Conservation (phyloP, 1,140 invertebrate genomes). For the Lerema accius region DNA sequence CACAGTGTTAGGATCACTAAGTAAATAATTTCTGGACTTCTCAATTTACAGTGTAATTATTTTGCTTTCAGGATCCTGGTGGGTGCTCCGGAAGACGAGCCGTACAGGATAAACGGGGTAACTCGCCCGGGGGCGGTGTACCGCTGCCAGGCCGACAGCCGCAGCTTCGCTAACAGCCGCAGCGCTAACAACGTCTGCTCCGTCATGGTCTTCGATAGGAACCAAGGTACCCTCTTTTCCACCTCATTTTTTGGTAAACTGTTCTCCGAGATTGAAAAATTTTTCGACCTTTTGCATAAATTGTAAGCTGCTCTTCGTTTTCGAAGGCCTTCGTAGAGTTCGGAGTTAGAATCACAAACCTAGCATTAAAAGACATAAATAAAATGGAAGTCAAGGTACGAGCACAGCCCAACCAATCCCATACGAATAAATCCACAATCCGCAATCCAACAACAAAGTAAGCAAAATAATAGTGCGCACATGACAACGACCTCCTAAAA, state of each 20-base stretch:
- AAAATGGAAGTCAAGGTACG: no score
- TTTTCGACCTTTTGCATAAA: no score
- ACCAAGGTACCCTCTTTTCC: constrained; percentile 50
- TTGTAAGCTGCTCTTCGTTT: no score
- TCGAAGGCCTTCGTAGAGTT: no score
- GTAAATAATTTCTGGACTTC: no score
- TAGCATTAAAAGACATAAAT: no score
- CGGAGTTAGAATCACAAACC: no score
- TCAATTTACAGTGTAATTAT: not conserved
- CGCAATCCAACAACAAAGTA: constrained; percentile 1
- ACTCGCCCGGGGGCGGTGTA: constrained; percentile 61
- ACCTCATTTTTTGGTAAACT: no score
- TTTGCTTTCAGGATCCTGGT: constrained; percentile 59
- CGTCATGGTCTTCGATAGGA: constrained; percentile 62
- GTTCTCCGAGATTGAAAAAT: no score
- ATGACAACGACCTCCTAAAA: constrained; percentile 26
- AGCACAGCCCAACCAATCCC: no score
- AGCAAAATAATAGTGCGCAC: constrained; percentile 12
- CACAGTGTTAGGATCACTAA: no score
- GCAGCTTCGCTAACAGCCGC: constrained; percentile 40
- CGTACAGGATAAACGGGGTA: constrained; percentile 45
- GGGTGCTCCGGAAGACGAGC: constrained; percentile 66
- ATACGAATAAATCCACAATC: not conserved
- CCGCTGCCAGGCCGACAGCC: constrained; percentile 52
- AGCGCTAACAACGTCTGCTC: constrained; percentile 48